Conservation (phyloP, 2,888 invertebrate genomes). For the Bembecia ichneumoniformis region DNA sequence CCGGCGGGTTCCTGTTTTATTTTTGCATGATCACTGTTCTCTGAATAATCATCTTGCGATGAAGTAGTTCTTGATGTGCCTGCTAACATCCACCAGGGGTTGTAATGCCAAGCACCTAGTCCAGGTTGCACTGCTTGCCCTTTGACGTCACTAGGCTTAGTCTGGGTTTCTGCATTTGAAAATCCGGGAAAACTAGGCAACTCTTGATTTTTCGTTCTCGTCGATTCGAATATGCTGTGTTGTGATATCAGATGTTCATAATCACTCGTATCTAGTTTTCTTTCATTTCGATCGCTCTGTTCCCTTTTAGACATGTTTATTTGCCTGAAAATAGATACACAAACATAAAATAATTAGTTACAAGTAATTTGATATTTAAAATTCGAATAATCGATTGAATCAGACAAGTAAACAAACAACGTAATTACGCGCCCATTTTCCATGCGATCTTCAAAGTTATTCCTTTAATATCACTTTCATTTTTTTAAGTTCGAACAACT, state of each 20-base stretch:
- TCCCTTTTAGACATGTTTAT: constrained; percentile 66
- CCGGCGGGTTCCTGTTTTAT: constrained; percentile 61
- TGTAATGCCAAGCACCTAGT: constrained; percentile 65
- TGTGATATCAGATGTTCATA: constrained; percentile 66
- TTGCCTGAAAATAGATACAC: not conserved
- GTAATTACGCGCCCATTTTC: constrained; percentile 49
- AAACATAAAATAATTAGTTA: not conserved
- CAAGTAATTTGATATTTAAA: too few species aligned
- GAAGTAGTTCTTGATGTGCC: constrained; percentile 61
- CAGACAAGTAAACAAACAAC: constrained; percentile 54
- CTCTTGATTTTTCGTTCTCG: constrained; percentile 58
- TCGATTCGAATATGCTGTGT: constrained; percentile 63
- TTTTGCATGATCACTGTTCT: constrained; percentile 56
- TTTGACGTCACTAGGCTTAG: constrained; percentile 60
- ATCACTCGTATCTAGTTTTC: constrained; percentile 62
- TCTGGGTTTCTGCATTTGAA: constrained; percentile 68
- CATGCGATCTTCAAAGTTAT: not conserved
- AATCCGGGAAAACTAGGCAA: constrained; percentile 66
- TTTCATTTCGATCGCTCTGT: constrained; percentile 56
- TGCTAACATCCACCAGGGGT: constrained; percentile 71
- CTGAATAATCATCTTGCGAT: constrained; percentile 60
- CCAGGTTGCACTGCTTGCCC: constrained; percentile 50
- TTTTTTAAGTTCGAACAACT: too few species aligned
- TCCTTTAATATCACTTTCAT: too few species aligned
- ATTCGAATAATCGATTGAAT: not conserved